These are phyloP conservation scores for Dendrocincla fuliginosa DNA, from an alignment of 2,797 vertebrate genomes.

Conservation along the genomic window DNA sequence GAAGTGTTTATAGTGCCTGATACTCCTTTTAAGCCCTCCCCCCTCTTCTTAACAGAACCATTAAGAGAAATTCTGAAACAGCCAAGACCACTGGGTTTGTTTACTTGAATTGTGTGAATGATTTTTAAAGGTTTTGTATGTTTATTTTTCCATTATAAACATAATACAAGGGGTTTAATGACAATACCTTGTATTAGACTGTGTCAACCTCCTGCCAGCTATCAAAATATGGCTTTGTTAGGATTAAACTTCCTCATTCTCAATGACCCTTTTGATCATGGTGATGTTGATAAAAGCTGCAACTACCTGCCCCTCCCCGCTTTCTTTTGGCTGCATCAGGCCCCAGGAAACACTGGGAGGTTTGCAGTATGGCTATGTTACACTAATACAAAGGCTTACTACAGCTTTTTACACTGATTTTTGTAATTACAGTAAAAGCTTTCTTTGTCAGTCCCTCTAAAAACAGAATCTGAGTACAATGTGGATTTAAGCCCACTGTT, in stretches of 20 bases:
- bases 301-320: not conserved
- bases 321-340: not conserved
- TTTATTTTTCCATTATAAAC: conserved; percentile 55
- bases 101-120: conserved; percentile 51
- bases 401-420: not conserved
- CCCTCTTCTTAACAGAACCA: not conserved
- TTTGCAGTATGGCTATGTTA: not conserved
- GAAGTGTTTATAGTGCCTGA: not conserved
- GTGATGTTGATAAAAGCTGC: conserved; percentile 26
- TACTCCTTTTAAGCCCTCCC: not conserved
- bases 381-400: not conserved
- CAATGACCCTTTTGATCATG: conserved; percentile 27
- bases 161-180: conserved; percentile 11
- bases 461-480: not conserved
- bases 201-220: conserved; percentile 53
- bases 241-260: conserved; percentile 56
- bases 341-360: not conserved
- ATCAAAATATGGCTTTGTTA: conserved; percentile 53
- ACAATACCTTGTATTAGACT: conserved; percentile 51
- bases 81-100: not conserved
- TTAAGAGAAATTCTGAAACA: conserved; percentile 10
- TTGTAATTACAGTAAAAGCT: not conserved
- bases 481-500: not conserved
- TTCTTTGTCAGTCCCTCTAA: not conserved
- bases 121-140: conserved; percentile 37